These are phyloP conservation scores for Andrena minutula DNA, from an alignment of 2,888 invertebrate genomes.

Conservation along the genomic window DNA sequence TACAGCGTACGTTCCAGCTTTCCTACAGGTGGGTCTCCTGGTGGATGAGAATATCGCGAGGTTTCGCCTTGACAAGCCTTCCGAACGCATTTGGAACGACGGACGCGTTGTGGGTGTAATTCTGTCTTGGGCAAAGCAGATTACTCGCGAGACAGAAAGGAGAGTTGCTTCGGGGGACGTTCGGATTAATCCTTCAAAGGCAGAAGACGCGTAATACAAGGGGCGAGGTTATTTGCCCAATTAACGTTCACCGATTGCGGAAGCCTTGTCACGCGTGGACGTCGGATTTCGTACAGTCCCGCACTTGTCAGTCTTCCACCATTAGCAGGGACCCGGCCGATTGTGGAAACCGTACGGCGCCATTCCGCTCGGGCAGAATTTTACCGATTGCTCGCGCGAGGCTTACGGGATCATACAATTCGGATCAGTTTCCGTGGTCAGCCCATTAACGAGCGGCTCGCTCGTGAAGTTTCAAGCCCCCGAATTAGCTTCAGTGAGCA, in stretches of 20 bases:
- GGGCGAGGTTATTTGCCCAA: slow-evolving; percentile 63
- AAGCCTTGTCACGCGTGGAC: slow-evolving; percentile 53
- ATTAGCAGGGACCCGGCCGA: slow-evolving; percentile 28
- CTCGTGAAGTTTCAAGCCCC: background rate
- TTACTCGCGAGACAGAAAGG: slow-evolving; percentile 12
- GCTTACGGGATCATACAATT: background rate
- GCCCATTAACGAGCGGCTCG: background rate
- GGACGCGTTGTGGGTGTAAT: background rate
- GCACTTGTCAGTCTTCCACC: slow-evolving; percentile 54
- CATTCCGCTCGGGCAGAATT: slow-evolving; percentile 26
- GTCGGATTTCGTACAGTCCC: slow-evolving; percentile 40
- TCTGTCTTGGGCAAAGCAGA: slow-evolving; percentile 10
- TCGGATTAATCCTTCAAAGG: slow-evolving; percentile 25
- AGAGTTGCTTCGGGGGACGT: slow-evolving; percentile 11
- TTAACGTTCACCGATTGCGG: slow-evolving; percentile 53
- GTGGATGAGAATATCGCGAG: background rate
- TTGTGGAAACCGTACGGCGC: slow-evolving; percentile 48
- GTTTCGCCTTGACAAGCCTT: background rate
- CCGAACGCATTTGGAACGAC: background rate
- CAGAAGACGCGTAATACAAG: slow-evolving; percentile 9
- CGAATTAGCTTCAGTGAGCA: slow-evolving; percentile 11
- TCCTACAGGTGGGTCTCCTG: no score
- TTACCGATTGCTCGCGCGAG: background rate
- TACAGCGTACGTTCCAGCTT: no score
- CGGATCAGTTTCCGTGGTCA: background rate